Base-by-base conservation (phyloP, 2,888 invertebrate species). In the Athalia circularis region DNA sequence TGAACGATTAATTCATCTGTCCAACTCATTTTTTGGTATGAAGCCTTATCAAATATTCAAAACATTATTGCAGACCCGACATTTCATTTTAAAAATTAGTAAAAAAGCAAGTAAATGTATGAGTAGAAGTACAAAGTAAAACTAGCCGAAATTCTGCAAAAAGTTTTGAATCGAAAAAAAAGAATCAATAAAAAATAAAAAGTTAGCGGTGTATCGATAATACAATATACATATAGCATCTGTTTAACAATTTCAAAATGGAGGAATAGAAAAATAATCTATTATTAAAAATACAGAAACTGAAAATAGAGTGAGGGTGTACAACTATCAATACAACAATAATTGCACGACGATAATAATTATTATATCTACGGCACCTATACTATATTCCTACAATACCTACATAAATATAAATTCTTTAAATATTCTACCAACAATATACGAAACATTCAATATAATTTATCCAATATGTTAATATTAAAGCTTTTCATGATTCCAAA, bases 391-490 rank as follows among this genome's bases (percentile, higher is more conserved):
- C 29, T 29, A 29, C 29, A 2, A 29, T 29, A 29, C 29, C 29
- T 29, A 29, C 29, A 29, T 29, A 29, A 29, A 29, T 29, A 29
- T 29, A 29, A 29, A 29, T 65, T 48, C 54, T 62, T 76, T 54
- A 72, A 79, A 68, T 76, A 78, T 43, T 54, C 47, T 70, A 77
- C 72, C 74, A 81, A 80, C 78, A 75, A 72, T 81, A 80, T 57
- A 65, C 77, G 67, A 79, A 80, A 81, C 68, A 79, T 79, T 79
- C 75, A 70, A 70, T 70, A 70, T 54, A 29, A 29, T 29, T 29
- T 29, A 29, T 29, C 2, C 29, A 29, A 29, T 29, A 77, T 48
- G 65, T 57, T n/a, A 57, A 70, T 67, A 52, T 67, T 70, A 70
- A 70, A 70, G 70, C 70, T 70, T 70, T 45, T 57, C 54, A 70